These are phyloP conservation scores for Morbakka virulenta DNA, from an alignment of 30 jellyfish, hydroid and myxozoan genomes.

Conservation along the genomic window DNA sequence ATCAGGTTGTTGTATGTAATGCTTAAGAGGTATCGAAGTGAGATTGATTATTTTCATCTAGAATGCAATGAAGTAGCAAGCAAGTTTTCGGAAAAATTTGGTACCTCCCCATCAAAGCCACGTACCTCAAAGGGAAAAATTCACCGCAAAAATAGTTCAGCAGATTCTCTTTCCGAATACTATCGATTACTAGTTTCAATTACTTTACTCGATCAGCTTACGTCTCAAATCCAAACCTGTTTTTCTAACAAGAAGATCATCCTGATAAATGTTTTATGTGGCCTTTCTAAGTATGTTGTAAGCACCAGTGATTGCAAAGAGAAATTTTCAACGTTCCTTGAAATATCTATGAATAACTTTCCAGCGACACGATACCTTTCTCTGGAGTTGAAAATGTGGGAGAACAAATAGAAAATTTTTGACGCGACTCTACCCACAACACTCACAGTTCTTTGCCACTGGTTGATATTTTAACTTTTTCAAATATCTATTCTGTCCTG, in stretches of 20 bases:
- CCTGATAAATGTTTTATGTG: background rate
- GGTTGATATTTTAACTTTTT: conserved; percentile 24
- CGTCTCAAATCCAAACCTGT: background rate
- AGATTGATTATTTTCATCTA: background rate
- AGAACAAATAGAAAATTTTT: conserved; percentile 1
- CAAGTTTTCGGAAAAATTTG: background rate
- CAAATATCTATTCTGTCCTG: conserved; percentile 44
- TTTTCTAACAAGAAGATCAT: background rate
- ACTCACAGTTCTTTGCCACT: conserved; percentile 39
- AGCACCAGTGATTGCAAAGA: background rate
- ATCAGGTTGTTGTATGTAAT: background rate
- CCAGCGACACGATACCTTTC: conserved; percentile 13
- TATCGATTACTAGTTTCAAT: background rate
- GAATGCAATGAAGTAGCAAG: background rate
- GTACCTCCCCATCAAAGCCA: background rate
- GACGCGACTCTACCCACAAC: conserved; percentile 29
- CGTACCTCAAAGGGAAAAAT: background rate
- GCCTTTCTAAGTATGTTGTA: background rate
- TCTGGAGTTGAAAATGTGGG: conserved; percentile 6
- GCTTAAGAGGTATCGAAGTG: background rate
- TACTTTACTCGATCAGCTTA: background rate
- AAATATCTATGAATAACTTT: background rate
- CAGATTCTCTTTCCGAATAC: background rate
- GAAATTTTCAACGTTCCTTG: background rate
- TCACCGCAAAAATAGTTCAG: background rate